Base-by-base conservation (phyloP, 2,113 vertebrate species). In the Trichechus manatus region DNA sequence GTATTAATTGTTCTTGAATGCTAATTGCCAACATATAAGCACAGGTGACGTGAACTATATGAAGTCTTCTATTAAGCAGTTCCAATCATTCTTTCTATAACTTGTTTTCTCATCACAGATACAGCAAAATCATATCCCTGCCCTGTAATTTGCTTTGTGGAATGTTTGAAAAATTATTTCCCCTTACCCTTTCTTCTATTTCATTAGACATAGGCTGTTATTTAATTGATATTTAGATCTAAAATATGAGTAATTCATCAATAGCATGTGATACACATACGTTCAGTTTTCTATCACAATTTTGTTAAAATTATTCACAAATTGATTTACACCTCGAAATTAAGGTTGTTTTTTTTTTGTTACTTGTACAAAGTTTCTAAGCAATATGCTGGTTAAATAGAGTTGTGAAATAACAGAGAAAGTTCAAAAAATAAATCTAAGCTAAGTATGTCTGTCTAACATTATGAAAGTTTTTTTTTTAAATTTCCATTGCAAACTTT, bases 401-500 rank as follows among this genome's bases (percentile, higher is more conserved):
- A 81, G 50, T 89, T 87, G 68, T 88, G 39, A 95, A 92, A 39
- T 47, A 87, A 78, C 56, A 84, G 17, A 80, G 90, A 87, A 79
- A 42, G 68, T 8, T 53, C 53, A 27, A 70, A 75, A 91, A 94
- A 36, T 5, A 96, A 94, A 94, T 66, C 72, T 75, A 89, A 81
- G 68, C 8, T 33, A 47, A 42, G 25, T 66, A 59, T 63, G 8
- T 70, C 42, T 75, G 29, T 8, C 47, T 79, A 89, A 94, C 89
- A 74, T 93, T 70, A 50, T 33, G 13, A 66, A 33, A 47, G 5
- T 31, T 42, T 42, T 42, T 33, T 87, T 17, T 61, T 81, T 79
- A 42, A 63, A 79, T 42, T 97, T 98, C 92, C 92, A 64, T 94
- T 98, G 95, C 98, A 98, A 98, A 98, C 97, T 98, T 97, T 97